Evolutionary conservation across 2,797 vertebrate species (phyloP), one percentile per base, ranked within the genome.

Genomic region (Neosilurus hyrtlii): DNA sequence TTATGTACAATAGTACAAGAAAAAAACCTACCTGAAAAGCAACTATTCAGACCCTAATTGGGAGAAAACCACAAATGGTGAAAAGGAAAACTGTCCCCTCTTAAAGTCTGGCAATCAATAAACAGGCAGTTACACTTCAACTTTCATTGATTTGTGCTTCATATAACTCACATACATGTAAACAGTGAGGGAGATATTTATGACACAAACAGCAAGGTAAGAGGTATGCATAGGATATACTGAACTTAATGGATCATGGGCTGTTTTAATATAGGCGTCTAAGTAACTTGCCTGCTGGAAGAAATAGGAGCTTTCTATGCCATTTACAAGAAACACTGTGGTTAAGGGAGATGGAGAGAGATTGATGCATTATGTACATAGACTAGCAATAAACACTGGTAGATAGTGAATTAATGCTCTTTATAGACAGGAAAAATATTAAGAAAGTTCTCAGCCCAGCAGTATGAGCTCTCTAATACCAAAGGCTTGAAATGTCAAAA

Each of bases 131-230:
- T 91, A 91, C 86, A 89, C 63, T 93, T 94, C 93, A 95, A 95
- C 93, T 92, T 90, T 79, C 89, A 95, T 95, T 94, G 94, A 95
- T 94, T 87, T 89, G 90, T 83, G 88, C 90, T 89, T 90, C 85
- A 88, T 91, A 89, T 89, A 90, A 90, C 87, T 89, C 91, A 88
- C 89, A 90, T 90, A 91, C 91, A 90, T 90, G 94, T 90, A 94
- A 95, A 95, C 94, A 94, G 92, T 92, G 93, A 95, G 92, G 88
- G 65, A 89, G 85, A 84, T 85, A 72, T 82, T 51, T 84, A 73
- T 85, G 85, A 90, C 90, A 91, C 91, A 91, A 92, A 91, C 87
- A 85, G 67, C 59, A 85, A 89, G 86, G 57, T 10, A 56, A 84
- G 68, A 87, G 2, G 59, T 59, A 81, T 86, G 35, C 37, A 78